Percentiles rank a stretch among this genome's conserved stretches.
These are phyloP conservation scores for Drosophila parvula DNA, from an alignment of 1,140 invertebrate genomes.

Conservation along the genomic window DNA sequence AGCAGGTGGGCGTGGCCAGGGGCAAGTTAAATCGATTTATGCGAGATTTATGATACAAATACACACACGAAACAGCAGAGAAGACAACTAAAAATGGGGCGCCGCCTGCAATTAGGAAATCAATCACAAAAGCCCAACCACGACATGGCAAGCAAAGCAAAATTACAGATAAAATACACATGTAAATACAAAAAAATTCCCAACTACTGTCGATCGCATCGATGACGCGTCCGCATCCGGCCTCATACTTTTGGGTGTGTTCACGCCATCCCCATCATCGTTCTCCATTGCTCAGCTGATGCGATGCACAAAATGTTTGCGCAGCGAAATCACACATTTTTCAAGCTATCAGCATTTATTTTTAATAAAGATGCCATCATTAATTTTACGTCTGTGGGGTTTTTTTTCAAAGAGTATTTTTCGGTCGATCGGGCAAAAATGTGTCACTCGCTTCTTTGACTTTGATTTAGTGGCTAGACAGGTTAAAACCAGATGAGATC, in stretches of 20 bases:
- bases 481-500: constrained; percentile 81
- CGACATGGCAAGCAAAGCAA: constrained; percentile 38
- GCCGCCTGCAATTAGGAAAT: constrained; percentile 51
- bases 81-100: constrained; percentile 43
- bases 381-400: constrained; percentile 33
- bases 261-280: not conserved
- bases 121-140: constrained; percentile 59
- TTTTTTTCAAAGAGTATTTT: constrained; percentile 38
- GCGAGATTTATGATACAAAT: constrained; percentile 55
- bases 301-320: constrained; percentile 60
- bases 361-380: constrained; percentile 80
- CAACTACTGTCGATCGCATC: constrained; percentile 60
- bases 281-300: constrained; percentile 16
- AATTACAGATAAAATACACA: constrained; percentile 22
- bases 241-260: constrained; percentile 65
- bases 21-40: constrained; percentile 47
- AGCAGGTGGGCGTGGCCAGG: constrained; percentile 58
- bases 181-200: constrained; percentile 29
- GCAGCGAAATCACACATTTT: constrained; percentile 53
- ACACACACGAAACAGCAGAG: constrained; percentile 8
- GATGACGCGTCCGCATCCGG: constrained; percentile 64
- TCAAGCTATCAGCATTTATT: constrained; percentile 78
- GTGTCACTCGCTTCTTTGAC: constrained; percentile 78
- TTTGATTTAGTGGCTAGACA: constrained; percentile 83
- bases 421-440: constrained; percentile 61